Evolutionary conservation across 2,113 vertebrate species (phyloP).

Genomic region (Paralichthys olivaceus): DNA sequence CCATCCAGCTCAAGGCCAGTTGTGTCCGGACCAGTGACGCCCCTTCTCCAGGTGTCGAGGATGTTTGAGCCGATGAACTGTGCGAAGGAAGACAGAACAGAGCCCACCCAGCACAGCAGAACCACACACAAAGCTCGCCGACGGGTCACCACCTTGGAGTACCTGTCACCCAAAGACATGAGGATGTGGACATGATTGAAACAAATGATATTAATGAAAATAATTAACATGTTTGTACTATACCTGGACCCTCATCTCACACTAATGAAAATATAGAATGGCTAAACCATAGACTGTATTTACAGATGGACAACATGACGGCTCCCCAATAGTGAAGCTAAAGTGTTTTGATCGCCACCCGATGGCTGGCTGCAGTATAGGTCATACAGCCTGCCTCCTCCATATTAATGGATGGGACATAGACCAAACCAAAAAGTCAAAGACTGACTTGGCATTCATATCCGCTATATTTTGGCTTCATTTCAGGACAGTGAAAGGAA

Average conservation of each 20-base stretch:
- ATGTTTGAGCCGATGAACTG: constrained; percentile 81
- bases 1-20: constrained; percentile 44
- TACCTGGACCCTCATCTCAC: neutral
- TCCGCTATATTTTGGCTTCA: too few species aligned
- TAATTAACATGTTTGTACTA: neutral
- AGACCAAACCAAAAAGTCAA: too few species aligned
- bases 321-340: too few species aligned
- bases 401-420: too few species aligned
- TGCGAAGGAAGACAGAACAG: constrained; percentile 81
- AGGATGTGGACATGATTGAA: neutral
- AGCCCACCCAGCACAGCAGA: constrained; percentile 81
- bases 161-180: constrained; percentile 70
- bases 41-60: constrained; percentile 51
- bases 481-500: too few species aligned
- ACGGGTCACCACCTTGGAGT: constrained; percentile 72
- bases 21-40: neutral
- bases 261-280: neutral
- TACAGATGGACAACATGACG: too few species aligned
- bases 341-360: too few species aligned
- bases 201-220: neutral
- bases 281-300: too few species aligned
- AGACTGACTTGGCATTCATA: too few species aligned
- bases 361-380: too few species aligned
- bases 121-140: constrained; percentile 70
- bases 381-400: too few species aligned